These are phyloP conservation scores for Geophilus truncorum DNA, from an alignment of 2,888 invertebrate species.

Conservation along the genomic window DNA sequence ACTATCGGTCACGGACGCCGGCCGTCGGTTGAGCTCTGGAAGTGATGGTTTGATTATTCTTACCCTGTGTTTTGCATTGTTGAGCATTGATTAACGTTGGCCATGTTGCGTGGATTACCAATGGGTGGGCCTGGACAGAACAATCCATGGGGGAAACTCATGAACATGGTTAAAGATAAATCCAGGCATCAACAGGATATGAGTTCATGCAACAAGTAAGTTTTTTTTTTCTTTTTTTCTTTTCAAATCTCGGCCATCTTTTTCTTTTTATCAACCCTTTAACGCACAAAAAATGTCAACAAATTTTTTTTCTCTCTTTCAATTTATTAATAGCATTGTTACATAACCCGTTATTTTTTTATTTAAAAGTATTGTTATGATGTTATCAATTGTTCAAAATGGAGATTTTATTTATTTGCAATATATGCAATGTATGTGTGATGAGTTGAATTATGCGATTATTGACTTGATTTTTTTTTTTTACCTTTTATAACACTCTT, in stretches of 20 bases:
- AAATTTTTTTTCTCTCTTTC: background rate
- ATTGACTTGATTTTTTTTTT: background rate
- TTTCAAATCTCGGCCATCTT: background rate
- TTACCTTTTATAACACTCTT: background rate
- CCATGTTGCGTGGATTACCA: conserved; percentile 36
- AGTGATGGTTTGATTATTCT: background rate
- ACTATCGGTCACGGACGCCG: background rate
- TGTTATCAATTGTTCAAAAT: background rate
- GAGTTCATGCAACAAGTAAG: conserved; percentile 31
- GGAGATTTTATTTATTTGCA: too few species aligned
- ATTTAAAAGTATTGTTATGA: too few species aligned
- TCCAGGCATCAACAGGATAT: background rate
- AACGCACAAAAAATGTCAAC: background rate
- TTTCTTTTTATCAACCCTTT: too few species aligned
- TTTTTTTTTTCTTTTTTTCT: too few species aligned
- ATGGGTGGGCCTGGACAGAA: conserved; percentile 54
- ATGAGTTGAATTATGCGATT: background rate
- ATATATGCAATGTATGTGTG: too few species aligned
- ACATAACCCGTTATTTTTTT: too few species aligned
- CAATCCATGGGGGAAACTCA: conserved; percentile 76
- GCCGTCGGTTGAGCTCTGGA: background rate
- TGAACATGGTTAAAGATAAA: conserved; percentile 66
- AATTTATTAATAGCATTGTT: background rate
- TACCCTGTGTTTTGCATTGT: background rate
- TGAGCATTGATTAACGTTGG: background rate